phyloP scores from a whole-genome alignment of 2,797 vertebrate species.

The Bryconaethiops microstoma region DNA sequence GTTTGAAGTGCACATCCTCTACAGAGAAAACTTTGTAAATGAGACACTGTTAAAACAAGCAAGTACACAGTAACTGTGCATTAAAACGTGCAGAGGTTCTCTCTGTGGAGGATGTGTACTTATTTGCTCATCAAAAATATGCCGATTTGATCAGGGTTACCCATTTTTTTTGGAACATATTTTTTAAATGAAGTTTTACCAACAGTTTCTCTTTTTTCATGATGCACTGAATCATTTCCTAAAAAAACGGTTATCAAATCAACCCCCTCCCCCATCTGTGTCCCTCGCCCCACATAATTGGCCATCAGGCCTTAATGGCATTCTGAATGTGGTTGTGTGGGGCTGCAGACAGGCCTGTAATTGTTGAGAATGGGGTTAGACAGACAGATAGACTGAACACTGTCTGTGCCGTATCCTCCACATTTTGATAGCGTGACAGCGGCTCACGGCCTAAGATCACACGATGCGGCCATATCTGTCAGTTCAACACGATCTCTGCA shows the following conservation, averaged over 20 bases:
- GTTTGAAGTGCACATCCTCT: too few species aligned
- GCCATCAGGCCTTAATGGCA: slow-evolving; percentile 70
- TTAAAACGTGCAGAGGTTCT: too few species aligned
- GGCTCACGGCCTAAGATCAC: slow-evolving; percentile 5
- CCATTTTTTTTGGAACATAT: too few species aligned
- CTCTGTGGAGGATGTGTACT: too few species aligned
- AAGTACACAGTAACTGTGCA: too few species aligned
- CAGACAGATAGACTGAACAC: slow-evolving; percentile 53
- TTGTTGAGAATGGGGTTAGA: slow-evolving; percentile 63
- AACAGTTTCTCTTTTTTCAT: too few species aligned
- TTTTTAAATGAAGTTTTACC: too few species aligned
- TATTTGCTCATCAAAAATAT: too few species aligned
- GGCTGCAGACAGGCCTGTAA: slow-evolving; percentile 69
- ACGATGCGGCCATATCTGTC: slow-evolving; percentile 3
- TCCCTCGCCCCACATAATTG: slow-evolving; percentile 53
- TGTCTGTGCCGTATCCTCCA: slow-evolving; percentile 64
- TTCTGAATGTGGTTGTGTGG: slow-evolving; percentile 65
- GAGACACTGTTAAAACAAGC: too few species aligned
- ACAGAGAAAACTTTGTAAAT: too few species aligned
- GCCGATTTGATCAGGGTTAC: too few species aligned
- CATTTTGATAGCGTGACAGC: slow-evolving; percentile 72
- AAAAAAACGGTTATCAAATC: background rate
- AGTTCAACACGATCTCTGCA: background rate
- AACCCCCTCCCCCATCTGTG: background rate
- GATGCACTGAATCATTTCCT: background rate